A percentile compares a stretch with the other conserved stretches of the same genome.
phyloP scores from a whole-genome alignment of 2,113 vertebrate species.

The Mus musculus region GRCm39 chr12:107485001-107485500 shows the following conservation, averaged over 20 bases:
- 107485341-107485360: background rate
- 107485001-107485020: background rate
- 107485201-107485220: fast-evolving
- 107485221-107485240: background rate
- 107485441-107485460: no score
- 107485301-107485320: background rate
- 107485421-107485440: no score
- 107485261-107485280: background rate
- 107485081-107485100: background rate
- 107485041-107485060: background rate
- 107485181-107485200: background rate
- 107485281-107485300: background rate
- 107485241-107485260: background rate
- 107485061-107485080: background rate
- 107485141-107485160: background rate
- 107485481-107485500: no score
- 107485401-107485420: fast-evolving
- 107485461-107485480: no score
- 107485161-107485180: background rate
- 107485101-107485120: background rate
- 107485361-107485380: fast-evolving
- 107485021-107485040: background rate
- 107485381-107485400: background rate
- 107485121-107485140: no score
- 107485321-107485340: background rate